Base-by-base conservation (phyloP, 2,113 vertebrate species). In the Notiomystis cincta region DNA sequence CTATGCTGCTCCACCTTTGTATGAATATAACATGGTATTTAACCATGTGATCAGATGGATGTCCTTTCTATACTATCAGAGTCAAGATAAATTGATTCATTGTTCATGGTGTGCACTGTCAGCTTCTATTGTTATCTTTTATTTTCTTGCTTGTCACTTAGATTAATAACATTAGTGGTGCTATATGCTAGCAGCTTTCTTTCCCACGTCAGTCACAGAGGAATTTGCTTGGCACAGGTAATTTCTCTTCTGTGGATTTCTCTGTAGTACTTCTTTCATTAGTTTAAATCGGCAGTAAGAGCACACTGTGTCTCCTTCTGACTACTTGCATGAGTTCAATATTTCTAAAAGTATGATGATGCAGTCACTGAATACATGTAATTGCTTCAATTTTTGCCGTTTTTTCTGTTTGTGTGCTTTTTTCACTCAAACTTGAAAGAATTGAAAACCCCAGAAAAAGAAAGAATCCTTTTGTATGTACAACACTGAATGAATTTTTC, bases 111-210 rank as follows among this genome's bases (percentile, higher is more conserved):
- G 31, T 90, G 61, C 87, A 53, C 35, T 72, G 88, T 96, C 95
- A 97, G 80, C 51, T 18, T 93, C 82, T 92, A 95, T 92, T 96
- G 87, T 96, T 96, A 72, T 87, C 88, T 71, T 94, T 96, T 97
- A 60, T 83, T 81, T 91, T 93, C 60, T 70, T 48, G 50, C 69
- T 78, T 97, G 96, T 95, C 95, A 95, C 95, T 96, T 86, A 97
- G 93, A 97, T 98, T 97, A 97, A 98, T 97, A 97, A 96, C 13
- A 5, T 97, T 96, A 97, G 47, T 93, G 58, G 56, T 92, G 54
- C 50, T 91, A n/a, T 87, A 66, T 53, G 45, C 73, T 93, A 65
- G 61, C 27, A 90, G 82, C 58, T 93, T 95, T 96, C 40, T 91
- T 93, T 77, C 33, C 48, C 61, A 60, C 20, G 86, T 96, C 92